Evolutionary conservation across 2,113 vertebrate genomes (phyloP), one percentile per base, ranked within the genome.

Genomic region (Xyliphius kryptos): DNA sequence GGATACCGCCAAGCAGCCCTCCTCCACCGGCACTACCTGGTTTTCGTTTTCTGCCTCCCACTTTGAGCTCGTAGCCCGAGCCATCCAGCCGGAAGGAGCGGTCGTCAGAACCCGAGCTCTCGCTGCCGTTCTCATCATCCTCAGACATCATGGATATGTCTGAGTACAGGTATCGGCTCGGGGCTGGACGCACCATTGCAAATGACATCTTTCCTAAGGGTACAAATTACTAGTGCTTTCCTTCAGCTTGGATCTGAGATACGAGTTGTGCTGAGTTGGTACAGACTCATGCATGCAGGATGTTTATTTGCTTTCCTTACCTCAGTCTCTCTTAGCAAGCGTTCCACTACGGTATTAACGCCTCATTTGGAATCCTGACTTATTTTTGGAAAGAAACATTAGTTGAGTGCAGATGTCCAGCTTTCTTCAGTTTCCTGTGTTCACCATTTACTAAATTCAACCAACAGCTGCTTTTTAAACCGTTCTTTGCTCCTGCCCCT

Each of bases 121-220:
- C n/a, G 46, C 93, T 95, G 51, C 90, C 91, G 1, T 88, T 91
- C 73, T 96, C 94, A 17, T 97, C 94, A 3, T 97, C 94, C 78
- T 97, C 94, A 0, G 95, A 97, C 66, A 95, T 80, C 79, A 93
- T 90, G 81, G 87, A 90, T 59, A 95, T 90, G 68, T 96, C 94
- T 0, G 93, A 89, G 73, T 93, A 97, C 44, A 97, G 79, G 87
- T 90, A 94, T 5, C 92, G 91, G 74, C 89, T 82, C 47, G 91
- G 88, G 0, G 92, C 89, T 4, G 92, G 83, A 75, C 92, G 93
- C 70, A 97, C 88, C 94, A 94, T 92, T 56, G 91, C 87, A 21
- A 94, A 92, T 43, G 92, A 92, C 91, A 90, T 90, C 69, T 73
- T 15, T 61, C 17, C 6, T 4, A 1, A 14, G 36, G 16, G 20